These are phyloP conservation scores for Acrocephalus arundinaceus DNA, from an alignment of 2,113 vertebrate species.

Conservation along the genomic window DNA sequence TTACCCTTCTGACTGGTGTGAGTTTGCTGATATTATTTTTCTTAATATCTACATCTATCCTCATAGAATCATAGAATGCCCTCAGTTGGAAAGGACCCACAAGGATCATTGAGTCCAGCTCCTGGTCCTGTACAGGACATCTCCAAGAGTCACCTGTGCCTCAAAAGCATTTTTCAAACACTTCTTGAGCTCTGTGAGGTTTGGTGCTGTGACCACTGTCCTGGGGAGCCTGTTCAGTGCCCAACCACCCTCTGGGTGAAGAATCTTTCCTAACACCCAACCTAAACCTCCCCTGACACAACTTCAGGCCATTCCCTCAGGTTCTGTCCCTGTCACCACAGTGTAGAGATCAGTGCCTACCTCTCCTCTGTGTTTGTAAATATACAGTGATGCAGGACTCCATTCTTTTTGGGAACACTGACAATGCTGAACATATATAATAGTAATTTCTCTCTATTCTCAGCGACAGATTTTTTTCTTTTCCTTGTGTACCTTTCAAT, in stretches of 20 bases:
- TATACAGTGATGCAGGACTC: neutral
- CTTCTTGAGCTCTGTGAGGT: neutral
- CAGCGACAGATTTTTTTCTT: neutral
- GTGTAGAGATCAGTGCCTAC: neutral
- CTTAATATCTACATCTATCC: neutral
- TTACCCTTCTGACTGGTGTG: neutral
- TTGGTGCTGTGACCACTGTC: neutral
- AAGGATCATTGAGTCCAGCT: neutral
- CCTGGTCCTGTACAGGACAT: neutral
- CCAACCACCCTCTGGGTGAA: neutral
- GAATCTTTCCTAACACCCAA: neutral
- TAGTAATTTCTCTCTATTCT: neutral
- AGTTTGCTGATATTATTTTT: neutral
- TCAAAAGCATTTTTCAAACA: fast-evolving
- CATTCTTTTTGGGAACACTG: neutral
- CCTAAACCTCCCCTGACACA: neutral
- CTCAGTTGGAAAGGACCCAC: neutral
- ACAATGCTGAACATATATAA: neutral
- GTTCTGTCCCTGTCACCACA: neutral
- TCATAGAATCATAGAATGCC: neutral
- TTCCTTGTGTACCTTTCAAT: neutral
- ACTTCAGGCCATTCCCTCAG: neutral
- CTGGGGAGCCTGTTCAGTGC: neutral
- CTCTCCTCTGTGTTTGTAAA: neutral
- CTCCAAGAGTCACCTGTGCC: neutral